Evolutionary conservation across 2,113 vertebrate genomes (phyloP), one percentile per base, ranked within the genome.

Genomic region (Chaenogobius annularis): DNA sequence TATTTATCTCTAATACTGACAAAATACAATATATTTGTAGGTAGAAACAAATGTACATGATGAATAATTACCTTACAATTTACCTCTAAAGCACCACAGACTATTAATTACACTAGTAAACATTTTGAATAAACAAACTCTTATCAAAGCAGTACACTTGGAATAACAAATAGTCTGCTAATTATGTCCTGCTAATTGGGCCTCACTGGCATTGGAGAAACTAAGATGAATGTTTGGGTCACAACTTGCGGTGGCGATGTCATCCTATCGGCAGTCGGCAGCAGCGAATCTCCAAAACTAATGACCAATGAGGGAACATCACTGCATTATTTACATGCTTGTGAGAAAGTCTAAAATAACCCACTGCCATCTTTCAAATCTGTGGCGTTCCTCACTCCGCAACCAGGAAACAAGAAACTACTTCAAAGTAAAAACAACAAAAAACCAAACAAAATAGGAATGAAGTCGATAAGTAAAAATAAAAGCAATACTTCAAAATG

Each of bases 151-250:
- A n/a, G 22, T 13, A 7, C 22, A 14, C 17, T 7, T n/a, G 9
- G 35, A 63, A 63, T 43, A 43, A 14, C 15, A 37, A 62, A 62
- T 37, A 13, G 9, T 37, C 9, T 19, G 15, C 12, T 63, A n/a
- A 43, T 63, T 63, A 63, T 63, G 61, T 63, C 61, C 19, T n/a
- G 35, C 61, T 63, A 63, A 63, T 63, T 63, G 35, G 61, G 61
- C 17, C 37, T 40, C 61, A 1, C 14, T 37, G 31, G 7, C 59
- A 31, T 19, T 17, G 59, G 17, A 37, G 17, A n/a, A 62, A 37
- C 59, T 17, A 10, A 31, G 35, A 17, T 31, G 13, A 61, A 15
- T 15, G 31, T 9, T 15, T 62, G 59, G 26, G 17, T 26, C 59
- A 37, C 31, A 14, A 62, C 15, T 62, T 31, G 26, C 59, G 37